Evolutionary conservation across 2,113 vertebrate genomes (phyloP), one percentile per base, ranked within the genome.

Genomic region (Donacobius atricapilla): DNA sequence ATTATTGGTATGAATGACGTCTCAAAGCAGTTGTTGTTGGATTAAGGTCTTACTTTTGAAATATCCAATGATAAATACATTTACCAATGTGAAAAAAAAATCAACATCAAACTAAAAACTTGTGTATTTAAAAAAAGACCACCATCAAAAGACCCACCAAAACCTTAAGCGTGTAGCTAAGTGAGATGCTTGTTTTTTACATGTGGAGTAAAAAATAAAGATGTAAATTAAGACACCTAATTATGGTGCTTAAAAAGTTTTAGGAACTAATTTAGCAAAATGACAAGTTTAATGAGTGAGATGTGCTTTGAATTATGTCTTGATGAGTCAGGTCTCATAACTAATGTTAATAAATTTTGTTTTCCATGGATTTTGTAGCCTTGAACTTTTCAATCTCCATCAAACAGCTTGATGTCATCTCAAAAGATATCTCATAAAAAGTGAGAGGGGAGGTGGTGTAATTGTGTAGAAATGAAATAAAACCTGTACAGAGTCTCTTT

Each of bases 401-500:
- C 20, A 33, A 81, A 28, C 21, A 73, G 25, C 48, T 82, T 5
- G 9, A 11, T 54, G 9, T 44, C 5, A 17, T 61, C 24, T 91
- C 37, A 50, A 28, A 61, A 37, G 15, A 30, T 89, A 20, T 24
- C 7, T 58, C 5, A 2, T 60, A 75, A 45, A 48, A 58, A 60
- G 19, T 56, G 10, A 71, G 8, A 75, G n/a, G 30, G 64, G 19
- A 48, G 20, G 44, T 2, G 1, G 15, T 64, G 3, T 78, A 37
- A 47, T 47, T 94, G 30, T 96, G 13, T 87, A 87, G 66, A 94
- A 96, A 93, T 83, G 54, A 51, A 77, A 56, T 75, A 65, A 85
- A 93, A 63, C 28, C 65, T 89, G 61, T 88, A 22, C 92, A 80
- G 94, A 91, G 79, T 93, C 53, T 93, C 90, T 65, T 96, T 82